Evolutionary conservation across 2,113 vertebrate genomes (phyloP).

Genomic region (Gadus macrocephalus): DNA sequence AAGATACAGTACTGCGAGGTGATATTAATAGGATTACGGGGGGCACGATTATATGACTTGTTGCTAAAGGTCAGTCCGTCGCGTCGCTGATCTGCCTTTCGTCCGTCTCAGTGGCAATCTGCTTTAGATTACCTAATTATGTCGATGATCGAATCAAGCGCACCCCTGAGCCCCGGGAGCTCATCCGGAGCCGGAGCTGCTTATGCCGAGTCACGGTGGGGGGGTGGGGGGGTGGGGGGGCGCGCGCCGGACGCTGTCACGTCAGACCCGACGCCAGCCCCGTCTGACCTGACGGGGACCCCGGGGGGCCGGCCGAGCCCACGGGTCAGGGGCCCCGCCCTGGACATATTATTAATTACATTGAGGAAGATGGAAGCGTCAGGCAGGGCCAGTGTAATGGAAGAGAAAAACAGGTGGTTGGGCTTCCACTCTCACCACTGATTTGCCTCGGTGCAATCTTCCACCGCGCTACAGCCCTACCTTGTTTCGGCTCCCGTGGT

Average conservation of each 20-base stretch:
- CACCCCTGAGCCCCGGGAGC: constrained; percentile 56
- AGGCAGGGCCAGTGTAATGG: no score
- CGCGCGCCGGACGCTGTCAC: not conserved
- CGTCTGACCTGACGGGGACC: constrained; percentile 44
- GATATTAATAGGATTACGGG: not conserved
- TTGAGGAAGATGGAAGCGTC: constrained; percentile 25
- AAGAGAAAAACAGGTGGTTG: not conserved
- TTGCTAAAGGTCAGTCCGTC: constrained; percentile 68
- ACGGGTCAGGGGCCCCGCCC: constrained; percentile 41
- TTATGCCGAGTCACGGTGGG: constrained; percentile 65
- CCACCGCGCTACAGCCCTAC: no score
- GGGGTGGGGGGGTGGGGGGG: not conserved
- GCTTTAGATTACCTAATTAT: constrained; percentile 73
- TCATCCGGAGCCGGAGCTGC: constrained; percentile 51
- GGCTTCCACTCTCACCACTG: not conserved
- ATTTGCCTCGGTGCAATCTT: no score
- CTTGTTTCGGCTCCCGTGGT: no score
- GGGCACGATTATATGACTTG: constrained; percentile 54
- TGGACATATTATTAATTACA: constrained; percentile 63
- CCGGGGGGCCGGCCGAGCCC: constrained; percentile 28
- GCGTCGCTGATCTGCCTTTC: constrained; percentile 67
- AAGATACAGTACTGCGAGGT: no score
- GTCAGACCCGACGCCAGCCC: constrained; percentile 28
- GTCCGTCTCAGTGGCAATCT: constrained; percentile 67
- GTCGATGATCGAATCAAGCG: constrained; percentile 71